Evolutionary conservation across 2,888 invertebrate species (phyloP), one percentile per base, ranked within the genome.

Genomic region (Marasmarcha lunaedactyla): DNA sequence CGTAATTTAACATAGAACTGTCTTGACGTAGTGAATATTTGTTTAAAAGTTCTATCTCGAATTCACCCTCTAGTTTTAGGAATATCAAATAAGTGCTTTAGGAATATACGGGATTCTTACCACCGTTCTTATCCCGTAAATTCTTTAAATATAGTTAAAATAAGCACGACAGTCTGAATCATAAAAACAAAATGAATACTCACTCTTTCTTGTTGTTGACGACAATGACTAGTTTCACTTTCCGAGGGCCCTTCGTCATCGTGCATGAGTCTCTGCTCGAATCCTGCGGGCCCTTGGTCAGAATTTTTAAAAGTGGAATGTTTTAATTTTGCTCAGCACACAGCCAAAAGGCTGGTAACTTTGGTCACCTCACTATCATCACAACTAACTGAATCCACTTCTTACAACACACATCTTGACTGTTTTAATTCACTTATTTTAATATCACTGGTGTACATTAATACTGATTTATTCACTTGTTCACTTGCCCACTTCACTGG

Each of bases 161-260:
- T n/a, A n/a, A n/a, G n/a, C n/a, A n/a, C n/a, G n/a, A n/a, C n/a
- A n/a, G n/a, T n/a, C n/a, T n/a, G n/a, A n/a, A n/a, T n/a, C n/a
- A n/a, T n/a, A n/a, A n/a, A n/a, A n/a, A n/a, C 12, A 30, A 36
- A 39, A 37, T 35, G 34, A 27, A 48, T 81, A 84, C 84, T 84
- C 50, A 84, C 84, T 84, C 84, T 71, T 84, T 84, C 67, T 84
- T 84, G 74, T 84, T 84, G 78, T 84, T 84, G 71, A 84, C 84
- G 69, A 84, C 84, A 78, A 84, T 84, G 79, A 84, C 84, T 74
- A 84, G 81, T 52, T 84, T 84, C 59, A 84, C 84, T 69, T 84
- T 84, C 71, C 84, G 72, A 72, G 84, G 84, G 78, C 84, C 84
- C 83, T 84, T 84, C 62, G 84, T 84, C 84, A 84, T 84, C 72